Evolutionary conservation across 2,113 vertebrate species (phyloP).

Genomic region (Tychaedon coryphoeus): DNA sequence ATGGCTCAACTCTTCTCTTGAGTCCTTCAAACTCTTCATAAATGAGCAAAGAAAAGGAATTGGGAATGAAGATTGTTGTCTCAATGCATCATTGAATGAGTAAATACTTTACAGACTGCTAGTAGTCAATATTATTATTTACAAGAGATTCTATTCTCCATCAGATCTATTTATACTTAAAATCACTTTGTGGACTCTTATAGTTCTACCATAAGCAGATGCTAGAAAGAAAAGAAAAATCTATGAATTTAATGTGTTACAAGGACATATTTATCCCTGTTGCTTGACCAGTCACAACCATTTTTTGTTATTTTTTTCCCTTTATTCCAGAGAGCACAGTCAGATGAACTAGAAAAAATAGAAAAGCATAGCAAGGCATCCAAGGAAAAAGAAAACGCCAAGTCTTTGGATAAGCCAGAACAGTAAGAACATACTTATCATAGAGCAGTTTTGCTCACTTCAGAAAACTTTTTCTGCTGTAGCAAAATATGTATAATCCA

Average conservation of each 20-base stretch:
- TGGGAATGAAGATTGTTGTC: background rate
- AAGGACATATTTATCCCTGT: conserved; percentile 8
- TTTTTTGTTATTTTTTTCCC: background rate
- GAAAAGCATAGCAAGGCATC: conserved; percentile 86
- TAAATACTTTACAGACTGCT: conserved; percentile 35
- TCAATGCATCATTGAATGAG: background rate
- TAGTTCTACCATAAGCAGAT: background rate
- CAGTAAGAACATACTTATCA: conserved; percentile 79
- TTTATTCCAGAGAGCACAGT: conserved; percentile 84
- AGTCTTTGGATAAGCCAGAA: conserved; percentile 94
- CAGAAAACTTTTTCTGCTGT: background rate
- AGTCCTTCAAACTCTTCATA: background rate
- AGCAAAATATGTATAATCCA: background rate
- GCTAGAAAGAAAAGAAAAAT: conserved; percentile 16
- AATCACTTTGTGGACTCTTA: conserved; percentile 53
- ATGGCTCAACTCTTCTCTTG: background rate
- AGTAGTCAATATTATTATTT: conserved; percentile 31
- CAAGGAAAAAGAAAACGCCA: conserved; percentile 84
- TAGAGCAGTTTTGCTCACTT: background rate
- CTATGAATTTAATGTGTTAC: conserved; percentile 16
- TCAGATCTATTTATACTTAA: conserved; percentile 75
- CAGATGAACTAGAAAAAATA: conserved; percentile 91
- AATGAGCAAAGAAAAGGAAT: background rate
- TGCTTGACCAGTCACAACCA: background rate
- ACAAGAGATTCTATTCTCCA: conserved; percentile 64